phyloP scores from a whole-genome alignment of 2,113 vertebrate genomes.

The Gymnarchus niloticus region DNA sequence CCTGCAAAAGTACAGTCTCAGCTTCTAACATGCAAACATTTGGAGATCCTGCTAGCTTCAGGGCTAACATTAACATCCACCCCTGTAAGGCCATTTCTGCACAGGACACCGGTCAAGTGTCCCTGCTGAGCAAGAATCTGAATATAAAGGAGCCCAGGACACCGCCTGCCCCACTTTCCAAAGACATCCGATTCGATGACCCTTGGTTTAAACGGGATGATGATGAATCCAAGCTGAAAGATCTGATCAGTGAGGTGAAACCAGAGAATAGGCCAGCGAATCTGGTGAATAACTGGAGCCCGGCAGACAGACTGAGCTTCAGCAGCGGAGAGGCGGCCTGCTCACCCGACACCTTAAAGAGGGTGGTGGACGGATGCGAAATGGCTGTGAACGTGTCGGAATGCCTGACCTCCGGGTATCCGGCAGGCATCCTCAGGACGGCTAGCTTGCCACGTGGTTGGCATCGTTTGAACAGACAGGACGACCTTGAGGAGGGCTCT shows the following conservation, averaged over 20 bases:
- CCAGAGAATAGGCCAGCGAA: slow-evolving; percentile 54
- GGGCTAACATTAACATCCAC: slow-evolving; percentile 72
- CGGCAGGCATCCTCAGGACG: slow-evolving; percentile 62
- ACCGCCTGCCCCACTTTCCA: slow-evolving; percentile 50
- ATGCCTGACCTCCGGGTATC: slow-evolving; percentile 57
- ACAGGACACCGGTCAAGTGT: slow-evolving; percentile 52
- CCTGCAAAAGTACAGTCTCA: slow-evolving; percentile 75
- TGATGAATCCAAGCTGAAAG: slow-evolving; percentile 45
- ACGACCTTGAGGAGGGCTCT: slow-evolving; percentile 63
- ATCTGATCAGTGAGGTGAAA: slow-evolving; percentile 42
- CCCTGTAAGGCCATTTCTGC: slow-evolving; percentile 73
- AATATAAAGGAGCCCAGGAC: slow-evolving; percentile 57
- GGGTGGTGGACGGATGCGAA: slow-evolving; percentile 86
- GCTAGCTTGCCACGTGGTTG: slow-evolving; percentile 74
- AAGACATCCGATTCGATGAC: slow-evolving; percentile 79
- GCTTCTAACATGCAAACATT: slow-evolving; percentile 67
- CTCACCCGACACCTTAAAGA: slow-evolving; percentile 71
- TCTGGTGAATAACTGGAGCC: slow-evolving; percentile 43
- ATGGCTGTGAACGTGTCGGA: slow-evolving; percentile 52
- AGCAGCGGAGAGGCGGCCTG: slow-evolving; percentile 64
- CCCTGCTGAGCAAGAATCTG: slow-evolving; percentile 39
- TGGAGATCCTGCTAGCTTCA: slow-evolving; percentile 66
- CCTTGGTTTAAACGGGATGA: slow-evolving; percentile 88
- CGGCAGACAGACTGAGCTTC: slow-evolving; percentile 56
- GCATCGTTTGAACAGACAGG: slow-evolving; percentile 64